A percentile compares a stretch with the other conserved stretches of the same genome.
phyloP scores from a whole-genome alignment of 2,888 invertebrate genomes.

The Melikaiella ostensackeni region DNA sequence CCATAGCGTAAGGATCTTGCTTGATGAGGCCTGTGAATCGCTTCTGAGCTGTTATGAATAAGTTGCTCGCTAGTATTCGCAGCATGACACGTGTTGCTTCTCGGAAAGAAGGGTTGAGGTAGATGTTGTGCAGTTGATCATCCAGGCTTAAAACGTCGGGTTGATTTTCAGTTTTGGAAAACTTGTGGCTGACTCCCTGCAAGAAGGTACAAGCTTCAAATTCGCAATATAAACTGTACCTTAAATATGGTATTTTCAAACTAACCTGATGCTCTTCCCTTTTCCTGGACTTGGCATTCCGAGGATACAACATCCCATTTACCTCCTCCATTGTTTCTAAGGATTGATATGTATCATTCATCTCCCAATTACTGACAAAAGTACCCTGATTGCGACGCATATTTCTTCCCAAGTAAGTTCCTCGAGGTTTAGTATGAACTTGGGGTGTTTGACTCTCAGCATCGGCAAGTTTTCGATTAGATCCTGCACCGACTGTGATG shows the following conservation, averaged over 20 bases:
- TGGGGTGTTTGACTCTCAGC: slow-evolving; percentile 85
- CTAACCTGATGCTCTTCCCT: slow-evolving; percentile 26
- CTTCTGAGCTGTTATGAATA: slow-evolving; percentile 84
- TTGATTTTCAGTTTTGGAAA: slow-evolving; percentile 52
- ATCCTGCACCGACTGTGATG: slow-evolving; percentile 83
- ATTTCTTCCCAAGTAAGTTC: slow-evolving; percentile 81
- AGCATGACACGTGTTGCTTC: slow-evolving; percentile 84
- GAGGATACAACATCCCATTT: slow-evolving; percentile 24
- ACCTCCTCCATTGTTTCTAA: background rate
- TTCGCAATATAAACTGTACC: background rate
- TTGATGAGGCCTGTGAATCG: slow-evolving; percentile 83
- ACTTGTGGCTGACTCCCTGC: slow-evolving; percentile 49
- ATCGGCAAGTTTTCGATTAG: slow-evolving; percentile 82
- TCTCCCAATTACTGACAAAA: slow-evolving; percentile 88
- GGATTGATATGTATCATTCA: slow-evolving; percentile 84
- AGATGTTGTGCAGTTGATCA: slow-evolving; percentile 71
- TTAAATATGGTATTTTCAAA: background rate
- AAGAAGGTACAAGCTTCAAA: background rate
- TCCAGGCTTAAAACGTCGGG: slow-evolving; percentile 66
- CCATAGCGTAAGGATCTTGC: slow-evolving; percentile 82
- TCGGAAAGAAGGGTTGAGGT: slow-evolving; percentile 77
- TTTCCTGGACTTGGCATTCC: background rate
- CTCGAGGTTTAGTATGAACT: slow-evolving; percentile 82
- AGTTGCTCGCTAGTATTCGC: slow-evolving; percentile 85
- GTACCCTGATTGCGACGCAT: slow-evolving; percentile 80